Conservation (phyloP, 2,113 vertebrate species). For the Callorhinus ursinus region DNA sequence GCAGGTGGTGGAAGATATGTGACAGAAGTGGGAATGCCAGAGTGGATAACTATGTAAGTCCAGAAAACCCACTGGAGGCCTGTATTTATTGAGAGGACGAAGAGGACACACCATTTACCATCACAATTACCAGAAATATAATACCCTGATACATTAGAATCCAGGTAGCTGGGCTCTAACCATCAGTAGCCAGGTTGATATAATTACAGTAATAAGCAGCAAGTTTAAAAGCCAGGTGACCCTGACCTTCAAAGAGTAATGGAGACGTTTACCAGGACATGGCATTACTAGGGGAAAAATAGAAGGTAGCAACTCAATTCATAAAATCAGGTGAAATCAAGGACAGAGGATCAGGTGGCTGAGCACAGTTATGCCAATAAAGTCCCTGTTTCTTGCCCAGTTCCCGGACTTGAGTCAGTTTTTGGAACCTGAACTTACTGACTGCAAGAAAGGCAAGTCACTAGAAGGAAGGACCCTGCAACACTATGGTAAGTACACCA, state of each 20-base stretch:
- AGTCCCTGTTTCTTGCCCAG: neutral
- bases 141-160: neutral
- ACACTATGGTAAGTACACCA: neutral
- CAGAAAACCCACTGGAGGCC: neutral
- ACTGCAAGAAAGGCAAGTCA: neutral
- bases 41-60: neutral
- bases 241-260: neutral
- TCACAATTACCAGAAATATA: neutral
- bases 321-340: conserved; percentile 8
- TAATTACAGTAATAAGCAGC: neutral
- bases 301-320: neutral
- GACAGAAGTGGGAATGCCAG: neutral
- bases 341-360: neutral
- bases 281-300: neutral
- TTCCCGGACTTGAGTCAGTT: neutral
- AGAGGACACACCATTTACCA: neutral
- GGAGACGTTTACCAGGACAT: neutral
- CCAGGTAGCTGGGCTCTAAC: neutral
- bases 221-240: neutral
- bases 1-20: neutral
- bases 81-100: neutral
- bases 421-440: neutral
- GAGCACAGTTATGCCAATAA: neutral
- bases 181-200: neutral
- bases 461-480: neutral